Evolutionary conservation across 2,797 vertebrate species (phyloP).

Genomic region (Fistularia tabacaria): DNA sequence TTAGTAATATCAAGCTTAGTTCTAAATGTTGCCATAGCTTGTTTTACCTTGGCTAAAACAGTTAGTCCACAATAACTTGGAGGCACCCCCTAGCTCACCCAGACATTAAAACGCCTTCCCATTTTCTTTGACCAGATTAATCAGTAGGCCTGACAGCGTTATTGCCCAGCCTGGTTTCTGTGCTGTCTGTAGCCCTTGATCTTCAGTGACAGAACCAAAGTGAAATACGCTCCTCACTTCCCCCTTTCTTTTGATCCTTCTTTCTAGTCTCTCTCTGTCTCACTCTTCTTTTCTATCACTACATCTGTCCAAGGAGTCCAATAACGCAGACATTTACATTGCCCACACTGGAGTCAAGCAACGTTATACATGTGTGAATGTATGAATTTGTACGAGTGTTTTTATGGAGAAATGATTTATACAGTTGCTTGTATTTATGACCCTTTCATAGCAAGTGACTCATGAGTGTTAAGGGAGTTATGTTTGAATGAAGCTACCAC

Average conservation of each 20-base stretch:
- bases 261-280: slow-evolving; percentile 4
- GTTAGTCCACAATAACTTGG: no score
- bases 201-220: slow-evolving; percentile 40
- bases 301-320: slow-evolving; percentile 5
- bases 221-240: slow-evolving; percentile 32
- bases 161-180: slow-evolving; percentile 31
- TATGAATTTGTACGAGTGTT: slow-evolving; percentile 1
- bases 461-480: no score
- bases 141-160: slow-evolving; percentile 51
- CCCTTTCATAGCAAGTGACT: no score
- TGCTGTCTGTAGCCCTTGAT: slow-evolving; percentile 30
- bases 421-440: no score
- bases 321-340: slow-evolving; percentile 3
- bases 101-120: neutral
- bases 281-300: slow-evolving; percentile 10
- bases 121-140: slow-evolving; percentile 11
- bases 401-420: no score
- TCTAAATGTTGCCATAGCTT: no score
- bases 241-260: neutral
- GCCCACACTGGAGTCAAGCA: neutral
- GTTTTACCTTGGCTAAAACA: no score
- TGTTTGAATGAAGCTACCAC: no score
- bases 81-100: no score
- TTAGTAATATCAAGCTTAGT: no score
- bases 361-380: neutral